Evolutionary conservation across 2,888 invertebrate genomes (phyloP).

Genomic region (Globia sparganii): DNA sequence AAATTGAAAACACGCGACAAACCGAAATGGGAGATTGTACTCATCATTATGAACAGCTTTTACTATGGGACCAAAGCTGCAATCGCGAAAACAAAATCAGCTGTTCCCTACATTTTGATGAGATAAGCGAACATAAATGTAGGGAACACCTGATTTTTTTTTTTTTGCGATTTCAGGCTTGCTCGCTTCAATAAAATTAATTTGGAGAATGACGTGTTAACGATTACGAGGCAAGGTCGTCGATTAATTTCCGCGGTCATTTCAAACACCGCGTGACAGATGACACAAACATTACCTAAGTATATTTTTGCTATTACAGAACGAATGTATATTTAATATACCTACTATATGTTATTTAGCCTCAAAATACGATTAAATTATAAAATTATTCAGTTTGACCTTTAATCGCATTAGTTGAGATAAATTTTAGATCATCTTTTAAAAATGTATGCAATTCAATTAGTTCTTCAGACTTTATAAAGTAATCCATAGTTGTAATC

Average conservation of each 20-base stretch:
- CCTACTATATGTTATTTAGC: constrained; percentile 20
- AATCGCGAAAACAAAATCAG: too few species aligned
- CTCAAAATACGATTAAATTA: constrained; percentile 28
- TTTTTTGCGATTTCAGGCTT: too few species aligned
- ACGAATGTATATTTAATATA: constrained; percentile 20
- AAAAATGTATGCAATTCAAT: not conserved
- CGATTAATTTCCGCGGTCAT: constrained; percentile 68
- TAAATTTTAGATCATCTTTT: constrained; percentile 1
- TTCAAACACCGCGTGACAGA: constrained; percentile 60
- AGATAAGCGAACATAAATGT: too few species aligned
- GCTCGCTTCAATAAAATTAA: constrained; percentile 54
- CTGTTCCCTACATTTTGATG: too few species aligned
- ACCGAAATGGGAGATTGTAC: too few species aligned
- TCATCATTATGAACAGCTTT: too few species aligned
- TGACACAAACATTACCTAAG: constrained; percentile 57
- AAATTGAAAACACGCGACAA: too few species aligned
- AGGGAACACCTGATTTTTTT: too few species aligned
- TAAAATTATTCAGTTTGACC: constrained; percentile 19
- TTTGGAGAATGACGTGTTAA: constrained; percentile 64
- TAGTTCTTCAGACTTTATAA: not conserved
- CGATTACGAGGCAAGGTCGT: constrained; percentile 69
- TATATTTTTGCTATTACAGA: constrained; percentile 38
- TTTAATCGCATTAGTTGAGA: not conserved
- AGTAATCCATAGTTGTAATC: not conserved
- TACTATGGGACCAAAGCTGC: too few species aligned